Evolutionary conservation across 2,888 invertebrate species (phyloP).

Genomic region (Flabesymbios commensalis): DNA sequence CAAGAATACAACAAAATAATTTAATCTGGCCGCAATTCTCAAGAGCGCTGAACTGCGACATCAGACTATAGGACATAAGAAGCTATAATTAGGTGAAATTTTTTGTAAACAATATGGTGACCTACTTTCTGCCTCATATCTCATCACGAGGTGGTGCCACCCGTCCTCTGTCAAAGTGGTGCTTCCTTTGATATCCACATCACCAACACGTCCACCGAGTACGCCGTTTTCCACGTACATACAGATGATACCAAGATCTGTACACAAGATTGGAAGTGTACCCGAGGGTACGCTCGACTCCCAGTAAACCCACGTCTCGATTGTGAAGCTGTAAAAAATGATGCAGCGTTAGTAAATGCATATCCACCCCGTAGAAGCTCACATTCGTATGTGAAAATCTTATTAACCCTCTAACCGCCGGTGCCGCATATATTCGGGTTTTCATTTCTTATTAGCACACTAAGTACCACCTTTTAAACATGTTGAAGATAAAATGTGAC

Average conservation of each 20-base stretch:
- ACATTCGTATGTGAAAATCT: too few species aligned
- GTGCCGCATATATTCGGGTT: too few species aligned
- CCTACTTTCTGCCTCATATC: slow-evolving; percentile 37
- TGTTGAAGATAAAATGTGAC: too few species aligned
- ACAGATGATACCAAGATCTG: slow-evolving; percentile 38
- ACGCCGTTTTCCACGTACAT: slow-evolving; percentile 39
- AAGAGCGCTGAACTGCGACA: too few species aligned
- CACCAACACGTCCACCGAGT: slow-evolving; percentile 36
- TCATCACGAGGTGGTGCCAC: slow-evolving; percentile 42
- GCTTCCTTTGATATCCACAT: slow-evolving; percentile 28
- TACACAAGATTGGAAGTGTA: slow-evolving; percentile 44
- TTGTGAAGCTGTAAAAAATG: slow-evolving; percentile 40
- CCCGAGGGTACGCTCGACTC: slow-evolving; percentile 25
- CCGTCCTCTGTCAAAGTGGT: slow-evolving; percentile 32
- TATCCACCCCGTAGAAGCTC: too few species aligned
- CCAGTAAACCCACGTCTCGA: slow-evolving; percentile 43
- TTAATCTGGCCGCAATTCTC: too few species aligned
- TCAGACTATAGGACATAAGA: too few species aligned
- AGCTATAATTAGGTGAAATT: not conserved
- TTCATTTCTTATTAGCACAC: too few species aligned
- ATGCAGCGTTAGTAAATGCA: not conserved
- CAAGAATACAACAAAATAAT: too few species aligned
- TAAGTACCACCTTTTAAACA: too few species aligned
- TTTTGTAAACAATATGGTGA: too few species aligned
- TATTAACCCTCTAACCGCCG: too few species aligned